Evolutionary conservation across 1,140 invertebrate species (phyloP), one percentile per base, ranked within the genome.

Genomic region (Ceratoteleas bidentatus): DNA sequence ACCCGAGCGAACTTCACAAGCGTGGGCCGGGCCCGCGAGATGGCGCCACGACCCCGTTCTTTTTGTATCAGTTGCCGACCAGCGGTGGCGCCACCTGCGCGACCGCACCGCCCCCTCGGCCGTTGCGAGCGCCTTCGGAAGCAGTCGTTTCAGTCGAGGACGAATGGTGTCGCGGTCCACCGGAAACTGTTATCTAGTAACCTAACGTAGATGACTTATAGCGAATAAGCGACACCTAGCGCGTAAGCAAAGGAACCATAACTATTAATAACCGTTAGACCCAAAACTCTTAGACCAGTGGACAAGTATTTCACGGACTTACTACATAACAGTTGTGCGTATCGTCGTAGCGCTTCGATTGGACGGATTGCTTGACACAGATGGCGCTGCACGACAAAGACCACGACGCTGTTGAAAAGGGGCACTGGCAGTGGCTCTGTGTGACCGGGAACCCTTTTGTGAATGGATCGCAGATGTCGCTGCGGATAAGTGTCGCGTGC

Each of bases 101-200:
- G 36, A 43, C n/a, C 13, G n/a, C 14, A 0, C 32, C 14, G n/a
- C 40, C 9, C 10, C 47, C 34, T 16, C 57, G n/a, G 14, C 9
- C 33, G 49, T 73, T 56, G 16, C 15, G 58, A 74, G 16, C 58
- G 40, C 69, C 52, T 76, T 68, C 64, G 57, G 54, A 76, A 76
- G 73, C 73, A 76, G 73, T 76, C 73, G 73, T 61, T 76, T 76
- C 73, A 76, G 64, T 76, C 73, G 64, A 68, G 73, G 73, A 76
- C 73, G 73, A 76, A 76, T 50, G 73, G 57, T 68, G 73, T 76
- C 64, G 53, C 54, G 57, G 73, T 76, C 57, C 68, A 66, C 50
- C 73, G 72, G 50, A 66, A 76, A 76, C 73, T 76, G 73, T 76
- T 76, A 76, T 76, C 16, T 76, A 76, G 74, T 77, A 77, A 77